Conservation (phyloP, 2,113 vertebrate genomes). For the Apodemus speciosus region DNA sequence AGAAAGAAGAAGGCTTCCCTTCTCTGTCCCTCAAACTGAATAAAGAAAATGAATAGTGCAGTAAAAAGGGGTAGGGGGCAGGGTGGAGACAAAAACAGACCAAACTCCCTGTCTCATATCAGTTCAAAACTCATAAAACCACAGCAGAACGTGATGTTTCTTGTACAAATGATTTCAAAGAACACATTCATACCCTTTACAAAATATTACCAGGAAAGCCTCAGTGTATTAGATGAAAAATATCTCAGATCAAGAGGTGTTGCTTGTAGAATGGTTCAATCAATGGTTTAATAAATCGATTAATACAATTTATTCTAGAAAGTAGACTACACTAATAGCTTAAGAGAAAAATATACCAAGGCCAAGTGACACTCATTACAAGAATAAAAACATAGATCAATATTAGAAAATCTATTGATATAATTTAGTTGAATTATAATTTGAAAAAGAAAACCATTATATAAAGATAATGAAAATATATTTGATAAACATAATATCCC, state of each 20-base stretch:
- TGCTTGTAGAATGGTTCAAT: constrained; percentile 51
- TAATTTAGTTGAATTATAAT: constrained; percentile 69
- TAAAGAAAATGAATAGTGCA: neutral
- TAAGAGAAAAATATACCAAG: constrained; percentile 69
- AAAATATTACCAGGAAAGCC: constrained; percentile 33
- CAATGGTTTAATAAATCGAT: constrained; percentile 42
- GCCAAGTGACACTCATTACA: constrained; percentile 53
- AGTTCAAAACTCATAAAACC: constrained; percentile 40
- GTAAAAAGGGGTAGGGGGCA: neutral
- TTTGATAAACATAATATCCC: constrained; percentile 66
- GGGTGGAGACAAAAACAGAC: neutral
- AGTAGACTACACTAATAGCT: constrained; percentile 50
- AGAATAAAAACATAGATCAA: constrained; percentile 58
- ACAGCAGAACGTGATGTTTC: constrained; percentile 34
- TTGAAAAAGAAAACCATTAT: constrained; percentile 46
- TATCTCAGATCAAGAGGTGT: constrained; percentile 29
- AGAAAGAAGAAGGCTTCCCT: neutral
- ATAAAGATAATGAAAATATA: constrained; percentile 66
- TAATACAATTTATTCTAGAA: constrained; percentile 65
- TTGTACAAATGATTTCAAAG: constrained; percentile 29
- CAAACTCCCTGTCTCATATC: neutral
- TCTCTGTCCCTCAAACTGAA: neutral
- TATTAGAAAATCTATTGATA: constrained; percentile 64
- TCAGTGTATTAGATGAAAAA: constrained; percentile 51
- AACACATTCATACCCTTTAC: neutral